Evolutionary conservation across 2,888 invertebrate genomes (phyloP).

Genomic region (Spialia ferax): DNA sequence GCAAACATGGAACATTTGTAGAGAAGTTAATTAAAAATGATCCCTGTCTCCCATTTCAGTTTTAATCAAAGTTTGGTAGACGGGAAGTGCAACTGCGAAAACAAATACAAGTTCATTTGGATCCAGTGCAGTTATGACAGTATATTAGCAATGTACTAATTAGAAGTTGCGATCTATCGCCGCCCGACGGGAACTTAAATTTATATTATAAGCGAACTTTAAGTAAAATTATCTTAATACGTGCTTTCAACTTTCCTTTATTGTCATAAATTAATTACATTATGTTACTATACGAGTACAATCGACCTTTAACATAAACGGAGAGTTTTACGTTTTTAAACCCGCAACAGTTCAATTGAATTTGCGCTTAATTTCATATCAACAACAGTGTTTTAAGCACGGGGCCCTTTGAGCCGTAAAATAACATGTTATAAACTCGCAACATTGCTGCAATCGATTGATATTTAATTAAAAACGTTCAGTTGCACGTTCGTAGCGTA

Average conservation of each 20-base stretch:
- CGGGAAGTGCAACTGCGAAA: conserved; percentile 25
- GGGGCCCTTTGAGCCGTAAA: background rate
- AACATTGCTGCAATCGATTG: background rate
- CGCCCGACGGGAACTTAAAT: background rate
- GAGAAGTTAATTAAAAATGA: conserved; percentile 44
- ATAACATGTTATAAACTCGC: conserved; percentile 3
- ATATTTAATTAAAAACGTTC: conserved; percentile 4
- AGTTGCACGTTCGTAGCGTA: background rate
- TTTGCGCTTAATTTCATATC: background rate
- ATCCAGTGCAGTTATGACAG: conserved; percentile 19
- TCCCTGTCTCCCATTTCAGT: conserved; percentile 44
- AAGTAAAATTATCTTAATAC: background rate
- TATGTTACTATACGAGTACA: too few relatives aligned
- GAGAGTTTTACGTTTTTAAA: background rate
- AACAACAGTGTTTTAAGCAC: background rate
- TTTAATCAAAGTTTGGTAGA: conserved; percentile 48
- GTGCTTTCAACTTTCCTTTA: too few relatives aligned
- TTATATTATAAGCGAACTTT: background rate
- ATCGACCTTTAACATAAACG: too few relatives aligned
- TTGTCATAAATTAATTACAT: too few relatives aligned
- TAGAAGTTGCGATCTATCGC: background rate
- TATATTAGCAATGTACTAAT: conserved; percentile 25
- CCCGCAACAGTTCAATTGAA: background rate
- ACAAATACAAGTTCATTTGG: conserved; percentile 29
- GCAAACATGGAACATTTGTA: conserved; percentile 13